phyloP scores from a whole-genome alignment of 2,888 invertebrate species.

The Ferrisia virgata region DNA sequence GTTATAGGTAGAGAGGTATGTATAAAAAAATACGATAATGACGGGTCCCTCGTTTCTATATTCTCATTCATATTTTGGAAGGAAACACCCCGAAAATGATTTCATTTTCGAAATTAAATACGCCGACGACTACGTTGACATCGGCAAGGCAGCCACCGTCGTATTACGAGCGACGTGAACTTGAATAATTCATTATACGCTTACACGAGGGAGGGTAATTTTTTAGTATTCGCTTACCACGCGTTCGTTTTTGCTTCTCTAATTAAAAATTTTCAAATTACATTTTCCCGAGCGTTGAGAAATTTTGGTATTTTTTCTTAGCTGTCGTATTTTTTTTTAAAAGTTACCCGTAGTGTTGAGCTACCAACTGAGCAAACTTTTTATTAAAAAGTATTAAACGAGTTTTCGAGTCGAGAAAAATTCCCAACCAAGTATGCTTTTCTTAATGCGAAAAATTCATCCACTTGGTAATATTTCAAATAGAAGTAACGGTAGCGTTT shows the following conservation, averaged over 20 bases:
- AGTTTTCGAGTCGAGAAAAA: not conserved
- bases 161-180: not conserved
- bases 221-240: not conserved
- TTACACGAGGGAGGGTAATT: not conserved
- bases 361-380: not conserved
- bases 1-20: no score
- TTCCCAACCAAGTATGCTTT: not conserved
- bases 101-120: not conserved
- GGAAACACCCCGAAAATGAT: not conserved
- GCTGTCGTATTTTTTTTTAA: not conserved
- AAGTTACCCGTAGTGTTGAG: not conserved
- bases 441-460: not conserved
- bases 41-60: not conserved
- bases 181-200: constrained; percentile 5
- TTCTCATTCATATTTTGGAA: not conserved
- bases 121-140: not conserved
- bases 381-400: not conserved
- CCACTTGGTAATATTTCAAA: not conserved
- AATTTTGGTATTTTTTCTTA: not conserved
- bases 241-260: not conserved
- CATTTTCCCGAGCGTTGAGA: not conserved
- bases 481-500: not conserved
- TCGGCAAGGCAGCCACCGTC: not conserved
- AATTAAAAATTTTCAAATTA: constrained; percentile 3
- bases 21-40: not conserved